phyloP scores from a whole-genome alignment of 2,888 invertebrate species.

The Drosophila buzzatii region DNA sequence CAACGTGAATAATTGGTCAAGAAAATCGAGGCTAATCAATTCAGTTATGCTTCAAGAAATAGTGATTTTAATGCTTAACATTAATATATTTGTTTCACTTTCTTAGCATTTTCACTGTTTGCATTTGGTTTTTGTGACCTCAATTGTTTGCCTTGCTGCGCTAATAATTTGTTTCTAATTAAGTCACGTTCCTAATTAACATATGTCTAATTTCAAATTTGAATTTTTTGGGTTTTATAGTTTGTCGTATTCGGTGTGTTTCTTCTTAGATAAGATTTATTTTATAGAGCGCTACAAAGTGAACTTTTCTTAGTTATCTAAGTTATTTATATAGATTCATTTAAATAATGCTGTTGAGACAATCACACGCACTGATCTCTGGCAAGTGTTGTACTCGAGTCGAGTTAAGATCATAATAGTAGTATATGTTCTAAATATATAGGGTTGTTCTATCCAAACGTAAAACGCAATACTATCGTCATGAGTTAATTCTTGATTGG shows the following conservation, averaged over 20 bases:
- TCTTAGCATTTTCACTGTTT: slow-evolving; percentile 7
- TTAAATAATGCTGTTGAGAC: slow-evolving; percentile 23
- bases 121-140: slow-evolving; percentile 27
- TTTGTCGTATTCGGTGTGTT: slow-evolving; percentile 37
- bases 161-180: slow-evolving; percentile 29
- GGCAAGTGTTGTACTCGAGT: slow-evolving; percentile 28
- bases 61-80: slow-evolving; percentile 7
- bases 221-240: slow-evolving; percentile 39
- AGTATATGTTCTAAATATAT: slow-evolving; percentile 6
- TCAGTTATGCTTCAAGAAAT: slow-evolving; percentile 17
- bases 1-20: slow-evolving; percentile 43
- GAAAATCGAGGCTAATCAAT: slow-evolving; percentile 8
- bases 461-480: not conserved
- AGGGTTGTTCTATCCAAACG: not conserved
- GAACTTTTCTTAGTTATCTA: slow-evolving; percentile 67
- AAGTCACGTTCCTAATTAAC: slow-evolving; percentile 72
- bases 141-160: slow-evolving; percentile 48
- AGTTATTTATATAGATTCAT: slow-evolving; percentile 36
- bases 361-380: slow-evolving; percentile 52
- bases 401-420: slow-evolving; percentile 28
- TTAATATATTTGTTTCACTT: slow-evolving; percentile 2
- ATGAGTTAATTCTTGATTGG: not conserved
- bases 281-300: slow-evolving; percentile 67
- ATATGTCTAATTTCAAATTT: slow-evolving; percentile 21
- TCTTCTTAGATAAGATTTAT: slow-evolving; percentile 38